A percentile compares a stretch with the other conserved stretches of the same genome.
Evolutionary conservation across 1,140 invertebrate genomes (phyloP).

Genomic region (Trypoxylus dichotomus): DNA sequence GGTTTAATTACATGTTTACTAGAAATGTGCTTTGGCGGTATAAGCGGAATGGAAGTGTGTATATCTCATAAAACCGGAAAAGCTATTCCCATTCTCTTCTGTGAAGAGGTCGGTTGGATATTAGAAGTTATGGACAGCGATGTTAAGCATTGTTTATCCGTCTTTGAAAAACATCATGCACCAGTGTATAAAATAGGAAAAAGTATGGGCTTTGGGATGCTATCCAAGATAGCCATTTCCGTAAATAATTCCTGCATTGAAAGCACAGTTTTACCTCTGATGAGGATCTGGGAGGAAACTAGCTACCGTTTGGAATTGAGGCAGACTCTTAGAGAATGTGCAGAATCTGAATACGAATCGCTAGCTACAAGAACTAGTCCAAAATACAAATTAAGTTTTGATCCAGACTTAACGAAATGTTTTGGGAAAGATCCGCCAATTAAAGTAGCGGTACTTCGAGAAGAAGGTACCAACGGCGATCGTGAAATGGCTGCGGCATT

Average conservation of each 20-base stretch:
- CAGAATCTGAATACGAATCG: constrained; percentile 75
- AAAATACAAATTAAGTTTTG: constrained; percentile 69
- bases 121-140: constrained; percentile 77
- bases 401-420: constrained; percentile 60
- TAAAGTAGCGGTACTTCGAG: constrained; percentile 86
- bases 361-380: constrained; percentile 62
- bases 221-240: constrained; percentile 65
- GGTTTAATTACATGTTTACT: constrained; percentile 86
- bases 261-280: constrained; percentile 66
- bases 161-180: constrained; percentile 57
- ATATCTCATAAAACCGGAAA: constrained; percentile 60
- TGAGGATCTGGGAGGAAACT: constrained; percentile 92
- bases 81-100: constrained; percentile 74
- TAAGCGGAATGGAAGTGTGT: constrained; percentile 76
- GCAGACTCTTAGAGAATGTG: constrained; percentile 81
- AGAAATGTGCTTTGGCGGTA: constrained; percentile 94
- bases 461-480: constrained; percentile 97
- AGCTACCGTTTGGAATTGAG: constrained; percentile 85
- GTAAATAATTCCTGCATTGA: constrained; percentile 67
- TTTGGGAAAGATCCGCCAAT: constrained; percentile 54
- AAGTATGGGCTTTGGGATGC: constrained; percentile 66
- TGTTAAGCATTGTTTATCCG: constrained; percentile 52
- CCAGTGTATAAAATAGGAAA: constrained; percentile 74
- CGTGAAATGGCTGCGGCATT: constrained; percentile 96
- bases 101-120: constrained; percentile 92